These are phyloP conservation scores for Sinopyrophorus schimmeli DNA, from an alignment of 2,888 invertebrate genomes.

Conservation along the genomic window DNA sequence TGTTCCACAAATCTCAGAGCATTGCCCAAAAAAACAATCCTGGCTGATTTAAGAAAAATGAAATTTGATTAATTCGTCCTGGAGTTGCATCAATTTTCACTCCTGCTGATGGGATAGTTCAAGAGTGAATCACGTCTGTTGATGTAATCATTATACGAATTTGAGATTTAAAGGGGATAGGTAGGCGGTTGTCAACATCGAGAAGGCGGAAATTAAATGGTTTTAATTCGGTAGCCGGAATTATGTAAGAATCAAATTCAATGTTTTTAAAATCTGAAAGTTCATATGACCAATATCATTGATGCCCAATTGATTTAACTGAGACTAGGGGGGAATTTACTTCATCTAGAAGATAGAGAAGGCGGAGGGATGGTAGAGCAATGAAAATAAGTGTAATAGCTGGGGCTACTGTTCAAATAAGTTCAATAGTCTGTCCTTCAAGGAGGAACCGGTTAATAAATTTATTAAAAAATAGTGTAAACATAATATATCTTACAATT, in stretches of 20 bases:
- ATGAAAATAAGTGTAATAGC: no score
- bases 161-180: constrained; percentile 64
- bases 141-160: constrained; percentile 67
- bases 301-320: no score
- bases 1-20: constrained; percentile 80
- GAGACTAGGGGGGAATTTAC: no score
- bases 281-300: constrained; percentile 69
- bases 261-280: constrained; percentile 64
- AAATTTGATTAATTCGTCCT: constrained; percentile 67
- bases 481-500: no score
- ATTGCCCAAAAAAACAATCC: constrained; percentile 73
- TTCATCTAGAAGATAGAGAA: no score
- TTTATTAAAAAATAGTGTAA: no score
- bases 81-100: constrained; percentile 69
- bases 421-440: no score
- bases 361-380: no score
- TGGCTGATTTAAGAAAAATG: constrained; percentile 68
- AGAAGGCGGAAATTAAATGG: constrained; percentile 60
- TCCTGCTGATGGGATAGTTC: constrained; percentile 65
- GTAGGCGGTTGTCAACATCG: constrained; percentile 67
- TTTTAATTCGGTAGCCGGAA: constrained; percentile 54
- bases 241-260: constrained; percentile 67
- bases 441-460: no score
- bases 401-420: no score
- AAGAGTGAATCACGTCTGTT: constrained; percentile 69